Evolutionary conservation across 2,797 vertebrate genomes (phyloP).

Genomic region (Ctenosaura bakeri): DNA sequence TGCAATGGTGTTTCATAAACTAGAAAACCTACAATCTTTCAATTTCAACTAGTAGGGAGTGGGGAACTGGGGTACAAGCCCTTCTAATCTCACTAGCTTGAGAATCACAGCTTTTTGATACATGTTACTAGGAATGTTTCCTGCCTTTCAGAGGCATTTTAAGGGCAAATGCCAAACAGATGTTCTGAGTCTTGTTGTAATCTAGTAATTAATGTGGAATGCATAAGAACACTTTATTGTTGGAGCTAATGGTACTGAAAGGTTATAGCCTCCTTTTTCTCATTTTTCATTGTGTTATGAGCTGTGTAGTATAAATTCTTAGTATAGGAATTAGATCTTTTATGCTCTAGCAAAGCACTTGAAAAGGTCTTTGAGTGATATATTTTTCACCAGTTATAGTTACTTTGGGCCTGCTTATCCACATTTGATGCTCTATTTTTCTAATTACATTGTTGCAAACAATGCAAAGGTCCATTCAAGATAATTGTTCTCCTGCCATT

Average conservation of each 20-base stretch:
- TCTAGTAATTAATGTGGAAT: slow-evolving; percentile 53
- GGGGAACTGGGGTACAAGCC: neutral
- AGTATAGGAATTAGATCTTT: neutral
- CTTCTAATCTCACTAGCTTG: neutral
- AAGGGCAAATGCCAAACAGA: slow-evolving; percentile 48
- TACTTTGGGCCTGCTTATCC: neutral
- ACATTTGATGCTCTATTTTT: neutral
- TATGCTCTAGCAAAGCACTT: neutral
- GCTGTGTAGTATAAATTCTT: slow-evolving; percentile 14
- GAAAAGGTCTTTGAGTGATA: neutral
- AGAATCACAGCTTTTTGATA: slow-evolving; percentile 43
- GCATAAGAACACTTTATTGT: slow-evolving; percentile 53
- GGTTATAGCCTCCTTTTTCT: slow-evolving; percentile 29
- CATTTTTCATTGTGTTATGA: slow-evolving; percentile 27
- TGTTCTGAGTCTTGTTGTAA: slow-evolving; percentile 46
- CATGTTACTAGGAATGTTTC: slow-evolving; percentile 19
- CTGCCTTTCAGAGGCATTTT: slow-evolving; percentile 42
- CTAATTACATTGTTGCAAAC: neutral
- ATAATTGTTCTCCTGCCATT: neutral
- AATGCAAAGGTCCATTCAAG: neutral
- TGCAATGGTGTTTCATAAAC: neutral
- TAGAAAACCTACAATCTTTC: neutral
- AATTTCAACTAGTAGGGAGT: neutral
- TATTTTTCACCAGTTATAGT: neutral
- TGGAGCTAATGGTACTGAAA: slow-evolving; percentile 42